Evolutionary conservation across 2,113 vertebrate genomes (phyloP), one percentile per base, ranked within the genome.

Genomic region (Phalacrocorax brasilianus): DNA sequence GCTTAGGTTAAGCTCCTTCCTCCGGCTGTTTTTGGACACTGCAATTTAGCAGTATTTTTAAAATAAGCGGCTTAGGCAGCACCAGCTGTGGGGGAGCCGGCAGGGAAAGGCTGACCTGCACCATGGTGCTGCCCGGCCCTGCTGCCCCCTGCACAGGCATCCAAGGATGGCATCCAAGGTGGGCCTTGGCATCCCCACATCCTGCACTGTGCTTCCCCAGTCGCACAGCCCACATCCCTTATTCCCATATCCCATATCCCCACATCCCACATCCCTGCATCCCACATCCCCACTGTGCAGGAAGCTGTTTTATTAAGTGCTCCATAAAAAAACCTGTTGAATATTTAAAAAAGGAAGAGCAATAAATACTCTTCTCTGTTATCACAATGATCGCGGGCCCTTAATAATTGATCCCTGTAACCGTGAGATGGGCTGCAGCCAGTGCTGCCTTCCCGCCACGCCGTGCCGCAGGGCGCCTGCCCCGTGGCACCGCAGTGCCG

Each of bases 291-390:
- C 0, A 6, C 74, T 17, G 1, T 0, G 10, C 74, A 68, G 82
- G 65, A 96, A 86, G 88, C 88, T 55, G 89, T 45, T 83, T 94
- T 82, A 78, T 73, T 61, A 61, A 92, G 85, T 1, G 33, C 59
- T 67, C 91, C 65, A 72, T 91, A 78, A 95, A 89, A 85, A 77
- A 35, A 4, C 96, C 96, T 95, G 70, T 80, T 99, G 95, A 99
- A 99, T 99, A 98, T 99, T 99, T 99, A 78, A 99, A 97, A 98
- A 96, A 97, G 97, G 96, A 98, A 97, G 94, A 94, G 95, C 96
- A 98, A 97, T 96, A 89, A 84, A 98, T 98, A 97, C 97, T 93
- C 89, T 11, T 42, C 96, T 97, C 97, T 96, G 89, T 98, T 97
- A 98, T 98, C 98, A 79, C 97, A 96, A 97, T 30, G 97, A 98